Conservation (phyloP, 2,888 invertebrate species). For the Hesperia comma region DNA sequence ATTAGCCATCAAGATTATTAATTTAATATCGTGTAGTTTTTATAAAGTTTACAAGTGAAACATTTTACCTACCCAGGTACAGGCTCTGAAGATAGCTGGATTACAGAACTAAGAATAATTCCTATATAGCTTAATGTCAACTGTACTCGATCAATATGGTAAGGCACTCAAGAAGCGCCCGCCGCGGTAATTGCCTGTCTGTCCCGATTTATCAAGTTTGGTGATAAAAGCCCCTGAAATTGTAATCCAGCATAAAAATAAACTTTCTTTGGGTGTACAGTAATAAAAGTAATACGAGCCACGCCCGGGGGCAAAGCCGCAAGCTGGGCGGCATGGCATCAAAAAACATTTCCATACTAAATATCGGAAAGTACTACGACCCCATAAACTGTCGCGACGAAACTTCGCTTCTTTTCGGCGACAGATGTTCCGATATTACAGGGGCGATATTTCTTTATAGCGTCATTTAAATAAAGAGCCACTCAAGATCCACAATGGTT, state of each 20-base stretch:
- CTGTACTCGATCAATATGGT: neutral
- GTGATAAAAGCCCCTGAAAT: slow-evolving; percentile 6
- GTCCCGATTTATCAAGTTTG: neutral
- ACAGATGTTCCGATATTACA: slow-evolving; percentile 75
- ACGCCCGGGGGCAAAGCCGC: slow-evolving; percentile 8
- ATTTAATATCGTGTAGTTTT: no score
- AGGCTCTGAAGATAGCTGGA: neutral
- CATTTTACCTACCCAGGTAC: neutral
- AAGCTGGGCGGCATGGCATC: slow-evolving; percentile 51
- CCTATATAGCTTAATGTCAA: no score
- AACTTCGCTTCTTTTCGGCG: slow-evolving; percentile 71
- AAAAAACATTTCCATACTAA: slow-evolving; percentile 68
- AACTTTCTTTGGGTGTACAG: slow-evolving; percentile 8
- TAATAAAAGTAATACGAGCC: slow-evolving; percentile 31
- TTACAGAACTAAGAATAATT: no score
- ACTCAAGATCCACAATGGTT: slow-evolving; percentile 59
- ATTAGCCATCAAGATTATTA: no score
- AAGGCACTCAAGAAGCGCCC: neutral
- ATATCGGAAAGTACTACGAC: slow-evolving; percentile 63
- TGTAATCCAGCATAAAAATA: neutral
- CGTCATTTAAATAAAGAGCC: slow-evolving; percentile 74
- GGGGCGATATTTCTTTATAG: slow-evolving; percentile 72
- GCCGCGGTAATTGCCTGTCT: neutral
- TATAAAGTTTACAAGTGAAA: neutral
- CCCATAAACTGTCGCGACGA: slow-evolving; percentile 70